These are phyloP conservation scores for Selene dorsalis DNA, from an alignment of 2,797 vertebrate species.

Conservation along the genomic window DNA sequence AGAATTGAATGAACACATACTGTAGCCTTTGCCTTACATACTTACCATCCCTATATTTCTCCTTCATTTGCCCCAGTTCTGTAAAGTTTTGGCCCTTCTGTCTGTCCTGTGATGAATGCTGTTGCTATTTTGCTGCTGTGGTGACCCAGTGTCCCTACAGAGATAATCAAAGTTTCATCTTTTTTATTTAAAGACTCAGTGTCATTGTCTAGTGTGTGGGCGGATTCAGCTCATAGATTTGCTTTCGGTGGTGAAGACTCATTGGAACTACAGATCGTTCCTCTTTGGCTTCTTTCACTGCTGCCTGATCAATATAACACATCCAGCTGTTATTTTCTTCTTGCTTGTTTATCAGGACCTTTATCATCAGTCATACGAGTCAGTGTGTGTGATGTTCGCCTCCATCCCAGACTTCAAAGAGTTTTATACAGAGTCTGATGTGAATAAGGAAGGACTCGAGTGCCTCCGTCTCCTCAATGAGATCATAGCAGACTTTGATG, in stretches of 20 bases:
- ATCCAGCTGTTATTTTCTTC: constrained; percentile 42
- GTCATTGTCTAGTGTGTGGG: constrained; percentile 23
- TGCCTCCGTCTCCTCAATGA: constrained; percentile 97
- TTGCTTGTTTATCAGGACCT: constrained; percentile 86
- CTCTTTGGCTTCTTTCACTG: constrained; percentile 12
- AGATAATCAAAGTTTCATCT: constrained; percentile 50
- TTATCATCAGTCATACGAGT: constrained; percentile 97
- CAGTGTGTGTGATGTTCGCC: constrained; percentile 98
- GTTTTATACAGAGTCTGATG: constrained; percentile 97
- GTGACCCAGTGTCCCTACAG: constrained; percentile 23
- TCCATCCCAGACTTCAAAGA: constrained; percentile 99
- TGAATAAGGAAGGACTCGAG: constrained; percentile 98
- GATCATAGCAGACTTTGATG: constrained; percentile 98
- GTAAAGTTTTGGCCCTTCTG: neutral
- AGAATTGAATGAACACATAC: too few species aligned
- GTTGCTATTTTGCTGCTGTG: constrained; percentile 17
- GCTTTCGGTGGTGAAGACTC: constrained; percentile 10
- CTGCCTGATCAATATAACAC: constrained; percentile 24
- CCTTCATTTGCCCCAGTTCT: neutral
- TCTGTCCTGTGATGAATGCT: constrained; percentile 39
- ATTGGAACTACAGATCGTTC: constrained; percentile 2
- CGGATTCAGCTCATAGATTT: constrained; percentile 36
- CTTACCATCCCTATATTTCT: constrained; percentile 14
- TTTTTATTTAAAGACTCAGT: constrained; percentile 41
- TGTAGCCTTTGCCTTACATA: constrained; percentile 14